Evolutionary conservation across 1,140 invertebrate genomes (phyloP), one percentile per base, ranked within the genome.

Genomic region (Musca domestica): DNA sequence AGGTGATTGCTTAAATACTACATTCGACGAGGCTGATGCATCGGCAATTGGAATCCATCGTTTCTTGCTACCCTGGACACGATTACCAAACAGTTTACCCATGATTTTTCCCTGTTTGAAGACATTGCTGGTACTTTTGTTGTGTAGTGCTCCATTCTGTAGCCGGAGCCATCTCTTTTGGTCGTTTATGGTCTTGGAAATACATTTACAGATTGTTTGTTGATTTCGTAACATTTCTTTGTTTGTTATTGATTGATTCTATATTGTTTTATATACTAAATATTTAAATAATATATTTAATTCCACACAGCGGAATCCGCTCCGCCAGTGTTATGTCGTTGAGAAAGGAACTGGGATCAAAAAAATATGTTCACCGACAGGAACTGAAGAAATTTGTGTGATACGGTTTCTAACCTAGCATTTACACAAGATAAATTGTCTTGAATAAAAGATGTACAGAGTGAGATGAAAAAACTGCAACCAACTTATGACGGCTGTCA

Each of bases 81-180:
- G 75, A 25, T 69, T 72, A 5, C 78, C 78, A 64, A 75, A 73
- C 0, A 81, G 48, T 56, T 78, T 77, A 19, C 71, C 67, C 3
- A 81, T 64, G 14, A 80, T 75, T 66, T 73, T 76, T 34, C 72
- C 73, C 52, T 80, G 77, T 0, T 71, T 30, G 19, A 61, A 61
- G 10, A 61, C 27, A 19, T 20, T 34, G 10, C 34, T 12, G 7
- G 27, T 61, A 34, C 7, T 34, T 34, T 61, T 61, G 30, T 41
- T 61, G 27, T 41, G 34, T 2, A 61, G 27, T 10, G 34, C 27
- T 19, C 34, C n/a, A 19, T 17, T 61, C 14, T 61, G 56, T 2
- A 10, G 27, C 15, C 41, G 56, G 9, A 61, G 10, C 10, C 12
- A 20, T 10, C 27, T n/a, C 10, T 41, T 4, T 54, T 23, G 19